Evolutionary conservation across 1,140 invertebrate species (phyloP), one percentile per base, ranked within the genome.

Genomic region (Drosophila bocki): DNA sequence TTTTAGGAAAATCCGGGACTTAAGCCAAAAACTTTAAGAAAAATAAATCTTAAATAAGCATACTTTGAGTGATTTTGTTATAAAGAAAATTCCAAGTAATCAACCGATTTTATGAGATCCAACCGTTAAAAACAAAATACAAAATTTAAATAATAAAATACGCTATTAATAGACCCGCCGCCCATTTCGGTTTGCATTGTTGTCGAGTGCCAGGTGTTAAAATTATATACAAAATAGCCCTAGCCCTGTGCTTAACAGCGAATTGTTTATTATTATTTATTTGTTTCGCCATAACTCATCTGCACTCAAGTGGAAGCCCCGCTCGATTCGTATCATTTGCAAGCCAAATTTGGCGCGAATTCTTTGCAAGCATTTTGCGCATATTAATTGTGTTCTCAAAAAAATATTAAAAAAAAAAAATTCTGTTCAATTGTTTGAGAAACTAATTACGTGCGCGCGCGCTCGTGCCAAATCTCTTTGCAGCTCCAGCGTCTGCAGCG

Each of bases 261-360:
- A 26, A 69, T 57, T 22, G 69, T 56, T 53, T 53, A 56, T 39
- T 56, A 54, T 39, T 56, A 56, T 56, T 56, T 56, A 56, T 56
- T 39, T 56, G 53, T 39, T 56, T 56, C 53, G 64, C 42, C 53
- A 37, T 70, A 72, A 59, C 44, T 59, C 51, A 33, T 56, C 53
- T 56, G 53, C 53, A 72, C 22, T 48, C 50, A 72, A 57, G 12
- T 75, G 69, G 54, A 75, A 53, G 47, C 64, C 41, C 71, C 35
- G 56, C 50, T 70, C 58, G 75, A 68, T 68, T 80, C 53, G 51
- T 57, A 69, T 87, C 64, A 87, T 87, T 88, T 88, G 84, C 80
- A 84, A 83, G 63, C 84, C 84, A 87, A 87, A 87, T 88, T 88
- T 63, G 77, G 64, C 68, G 68, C 69, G 56, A 76, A 86, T 87